phyloP scores from a whole-genome alignment of 2,888 invertebrate genomes.

The Dicyrtomina minuta region DNA sequence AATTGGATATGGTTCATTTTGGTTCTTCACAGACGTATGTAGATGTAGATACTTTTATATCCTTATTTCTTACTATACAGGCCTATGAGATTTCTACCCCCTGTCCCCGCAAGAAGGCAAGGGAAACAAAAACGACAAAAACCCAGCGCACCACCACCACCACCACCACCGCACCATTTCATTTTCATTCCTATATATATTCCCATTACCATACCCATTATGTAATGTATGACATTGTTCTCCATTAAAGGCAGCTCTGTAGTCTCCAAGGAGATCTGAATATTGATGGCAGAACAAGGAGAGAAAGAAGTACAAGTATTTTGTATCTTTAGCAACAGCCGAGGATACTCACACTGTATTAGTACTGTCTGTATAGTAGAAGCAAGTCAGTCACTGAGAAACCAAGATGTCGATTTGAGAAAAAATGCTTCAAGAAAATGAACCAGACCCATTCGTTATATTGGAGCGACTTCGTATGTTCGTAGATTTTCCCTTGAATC shows the following conservation, averaged over 20 bases:
- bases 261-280: slow-evolving; percentile 25
- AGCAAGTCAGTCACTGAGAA: not conserved
- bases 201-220: slow-evolving; percentile 11
- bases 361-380: too few relatives aligned
- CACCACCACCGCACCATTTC: not conserved
- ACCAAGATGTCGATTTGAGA: slow-evolving; percentile 24
- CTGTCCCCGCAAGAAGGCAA: not conserved
- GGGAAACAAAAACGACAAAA: not conserved
- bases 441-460: slow-evolving; percentile 38
- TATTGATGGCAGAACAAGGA: slow-evolving; percentile 17
- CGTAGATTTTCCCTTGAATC: too few relatives aligned
- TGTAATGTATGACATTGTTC: slow-evolving; percentile 23
- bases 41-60: too few relatives aligned
- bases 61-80: too few relatives aligned
- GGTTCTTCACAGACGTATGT: too few relatives aligned
- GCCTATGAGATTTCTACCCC: too few relatives aligned
- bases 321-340: too few relatives aligned
- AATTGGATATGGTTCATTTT: too few relatives aligned
- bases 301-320: not conserved
- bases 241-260: slow-evolving; percentile 19
- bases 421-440: slow-evolving; percentile 51
- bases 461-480: not conserved
- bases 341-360: too few relatives aligned
- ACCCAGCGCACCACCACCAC: not conserved
- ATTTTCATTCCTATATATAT: not conserved